A percentile compares a stretch with the other conserved stretches of the same genome.
phyloP scores from a whole-genome alignment of 2,113 vertebrate species.

The Anarhynchus alexandrinus region DNA sequence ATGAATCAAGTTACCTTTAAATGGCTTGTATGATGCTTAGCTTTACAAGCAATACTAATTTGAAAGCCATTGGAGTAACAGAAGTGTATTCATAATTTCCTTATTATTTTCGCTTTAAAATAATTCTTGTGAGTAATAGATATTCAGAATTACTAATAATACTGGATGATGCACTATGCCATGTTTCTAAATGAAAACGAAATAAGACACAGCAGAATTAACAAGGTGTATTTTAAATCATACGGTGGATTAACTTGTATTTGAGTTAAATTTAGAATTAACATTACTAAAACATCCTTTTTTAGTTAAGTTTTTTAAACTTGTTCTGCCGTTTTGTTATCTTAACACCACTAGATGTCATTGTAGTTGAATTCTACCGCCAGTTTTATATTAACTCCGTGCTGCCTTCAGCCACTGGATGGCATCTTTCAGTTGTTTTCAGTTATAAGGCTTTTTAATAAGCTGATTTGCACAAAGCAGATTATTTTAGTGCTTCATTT shows the following conservation, averaged over 20 bases:
- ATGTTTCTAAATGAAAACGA: neutral
- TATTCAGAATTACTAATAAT: neutral
- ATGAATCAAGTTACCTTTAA: neutral
- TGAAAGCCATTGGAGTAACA: neutral
- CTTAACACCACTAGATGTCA: slow-evolving; percentile 56
- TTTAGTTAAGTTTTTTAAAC: neutral
- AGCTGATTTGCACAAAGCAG: neutral
- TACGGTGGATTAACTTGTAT: fast-evolving
- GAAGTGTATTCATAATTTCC: neutral
- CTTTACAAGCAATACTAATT: neutral
- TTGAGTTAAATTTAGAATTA: neutral
- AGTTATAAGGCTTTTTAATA: neutral
- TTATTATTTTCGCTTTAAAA: neutral
- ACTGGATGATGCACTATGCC: neutral
- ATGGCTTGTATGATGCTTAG: neutral
- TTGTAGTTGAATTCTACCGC: neutral
- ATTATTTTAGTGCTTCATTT: neutral
- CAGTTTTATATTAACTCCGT: neutral
- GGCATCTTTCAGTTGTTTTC: slow-evolving; percentile 51
- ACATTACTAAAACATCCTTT: neutral
- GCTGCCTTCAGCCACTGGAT: slow-evolving; percentile 55
- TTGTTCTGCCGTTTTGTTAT: neutral
- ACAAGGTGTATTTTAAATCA: neutral
- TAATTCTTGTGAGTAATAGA: neutral
- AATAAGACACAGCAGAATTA: neutral